Base-by-base conservation (phyloP, 2,888 invertebrate species). In the Noctuana brunneofusca region DNA sequence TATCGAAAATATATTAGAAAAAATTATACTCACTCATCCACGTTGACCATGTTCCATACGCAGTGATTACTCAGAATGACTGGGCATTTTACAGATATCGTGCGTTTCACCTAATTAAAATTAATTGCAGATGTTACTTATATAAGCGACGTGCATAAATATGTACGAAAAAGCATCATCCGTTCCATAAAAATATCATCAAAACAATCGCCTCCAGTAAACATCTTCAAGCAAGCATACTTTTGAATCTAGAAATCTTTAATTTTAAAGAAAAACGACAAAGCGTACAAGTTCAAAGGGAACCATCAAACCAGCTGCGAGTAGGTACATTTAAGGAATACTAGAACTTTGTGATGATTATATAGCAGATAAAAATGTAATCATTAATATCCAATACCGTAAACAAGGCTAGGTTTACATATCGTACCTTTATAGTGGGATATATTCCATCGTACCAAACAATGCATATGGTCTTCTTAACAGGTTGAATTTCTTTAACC, bases 391-490 rank as follows among this genome's bases (percentile, higher is more conserved):
- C 27, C 8, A 8, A 27, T 27, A 27, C 27, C 2, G n/a, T n/a
- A 38, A 38, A 1, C 30, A 30, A 1, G 6, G 30, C 4, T 30
- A 38, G 2, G n/a, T 3, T 41, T 3, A 1, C 32, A 32, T 41
- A 41, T 11, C 16, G 3, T 63, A 88, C 91, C 86, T 89, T 84
- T 2, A 88, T 72, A 2, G 83, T 89, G 24, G 91, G 90, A 69
- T 89, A 90, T 66, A 90, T 88, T 3, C 89, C 90, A 63, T 90
- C 89, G 59, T 89, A 91, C 88, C 88, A 91, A 57, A 91, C 66
- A n/a, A 66, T 80, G 65, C 84, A 85, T 64, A 91, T 86, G 0
- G 75, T 83, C 65, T 83, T 87, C n/a, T 49, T 71, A 1, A 85
- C 71, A 0, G 89, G 88, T 60, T 87, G 86, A 68, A 88, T 84